These are phyloP conservation scores for Edolisoma coerulescens DNA, from an alignment of 2,113 vertebrate genomes.

Conservation along the genomic window DNA sequence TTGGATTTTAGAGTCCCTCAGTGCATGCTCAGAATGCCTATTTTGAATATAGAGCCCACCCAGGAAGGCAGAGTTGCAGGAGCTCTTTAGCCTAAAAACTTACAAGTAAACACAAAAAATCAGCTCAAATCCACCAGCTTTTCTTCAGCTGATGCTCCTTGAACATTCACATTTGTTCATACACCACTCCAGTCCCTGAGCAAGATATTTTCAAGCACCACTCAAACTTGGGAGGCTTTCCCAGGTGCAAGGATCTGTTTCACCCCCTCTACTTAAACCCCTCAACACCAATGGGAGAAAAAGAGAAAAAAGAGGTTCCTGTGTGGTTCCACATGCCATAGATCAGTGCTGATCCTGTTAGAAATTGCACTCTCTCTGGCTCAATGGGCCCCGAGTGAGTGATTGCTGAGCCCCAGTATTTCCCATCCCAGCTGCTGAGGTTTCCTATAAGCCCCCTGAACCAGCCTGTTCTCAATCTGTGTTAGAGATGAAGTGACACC, in stretches of 20 bases:
- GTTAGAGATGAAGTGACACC: background rate
- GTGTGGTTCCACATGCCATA: fast-evolving
- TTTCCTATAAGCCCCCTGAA: fast-evolving
- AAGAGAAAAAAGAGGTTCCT: background rate
- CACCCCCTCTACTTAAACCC: background rate
- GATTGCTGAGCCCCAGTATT: background rate
- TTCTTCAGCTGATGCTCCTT: background rate
- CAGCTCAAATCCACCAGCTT: background rate
- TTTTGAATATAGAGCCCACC: background rate
- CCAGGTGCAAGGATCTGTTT: background rate
- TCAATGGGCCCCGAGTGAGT: background rate
- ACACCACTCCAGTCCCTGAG: background rate
- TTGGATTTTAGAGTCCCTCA: background rate
- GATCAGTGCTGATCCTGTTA: background rate
- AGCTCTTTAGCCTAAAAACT: background rate
- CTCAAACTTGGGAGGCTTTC: background rate
- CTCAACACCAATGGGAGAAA: fast-evolving
- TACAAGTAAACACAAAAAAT: background rate
- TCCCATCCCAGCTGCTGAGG: background rate
- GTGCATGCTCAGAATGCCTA: background rate
- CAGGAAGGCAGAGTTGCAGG: background rate
- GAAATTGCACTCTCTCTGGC: background rate
- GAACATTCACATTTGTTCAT: background rate
- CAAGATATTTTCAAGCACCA: background rate
- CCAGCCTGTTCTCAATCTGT: background rate